Conservation (phyloP, 2,888 invertebrate genomes). For the Nomada hirtipes region DNA sequence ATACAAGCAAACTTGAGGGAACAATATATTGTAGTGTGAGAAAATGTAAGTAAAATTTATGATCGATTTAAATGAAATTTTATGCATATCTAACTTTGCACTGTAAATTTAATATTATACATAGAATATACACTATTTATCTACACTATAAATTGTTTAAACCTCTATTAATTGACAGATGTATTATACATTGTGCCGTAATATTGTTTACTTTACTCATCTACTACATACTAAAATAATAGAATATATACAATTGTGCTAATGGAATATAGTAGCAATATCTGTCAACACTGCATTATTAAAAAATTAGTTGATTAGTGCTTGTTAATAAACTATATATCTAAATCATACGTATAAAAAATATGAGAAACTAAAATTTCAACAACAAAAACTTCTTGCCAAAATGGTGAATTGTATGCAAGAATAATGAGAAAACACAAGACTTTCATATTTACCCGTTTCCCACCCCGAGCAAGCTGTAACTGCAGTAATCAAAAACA, state of each 20-base stretch:
- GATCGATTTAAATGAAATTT: too few relatives aligned
- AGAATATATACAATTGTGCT: constrained; percentile 49
- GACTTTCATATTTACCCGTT: constrained; percentile 86
- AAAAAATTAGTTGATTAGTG: constrained; percentile 57
- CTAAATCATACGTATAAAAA: constrained; percentile 38
- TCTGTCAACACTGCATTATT: constrained; percentile 35
- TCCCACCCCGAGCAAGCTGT: constrained; percentile 86
- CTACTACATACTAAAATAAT: constrained; percentile 30
- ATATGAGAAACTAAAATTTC: constrained; percentile 25
- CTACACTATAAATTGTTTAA: constrained; percentile 30
- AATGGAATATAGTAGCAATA: constrained; percentile 12
- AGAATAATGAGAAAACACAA: constrained; percentile 71
- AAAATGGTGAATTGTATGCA: constrained; percentile 62
- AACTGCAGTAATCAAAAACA: constrained; percentile 85
- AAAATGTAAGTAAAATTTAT: too few relatives aligned
- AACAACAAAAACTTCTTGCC: constrained; percentile 53
- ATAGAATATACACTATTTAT: background rate
- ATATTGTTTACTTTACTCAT: constrained; percentile 18
- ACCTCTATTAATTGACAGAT: constrained; percentile 21
- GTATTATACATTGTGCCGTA: constrained; percentile 17
- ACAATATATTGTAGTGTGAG: too few relatives aligned
- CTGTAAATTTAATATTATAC: too few relatives aligned
- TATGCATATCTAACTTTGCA: too few relatives aligned
- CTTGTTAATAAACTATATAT: constrained; percentile 47
- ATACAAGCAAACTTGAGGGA: too few relatives aligned